These are phyloP conservation scores for Dallia pectoralis DNA, from an alignment of 2,797 vertebrate genomes.

Conservation along the genomic window DNA sequence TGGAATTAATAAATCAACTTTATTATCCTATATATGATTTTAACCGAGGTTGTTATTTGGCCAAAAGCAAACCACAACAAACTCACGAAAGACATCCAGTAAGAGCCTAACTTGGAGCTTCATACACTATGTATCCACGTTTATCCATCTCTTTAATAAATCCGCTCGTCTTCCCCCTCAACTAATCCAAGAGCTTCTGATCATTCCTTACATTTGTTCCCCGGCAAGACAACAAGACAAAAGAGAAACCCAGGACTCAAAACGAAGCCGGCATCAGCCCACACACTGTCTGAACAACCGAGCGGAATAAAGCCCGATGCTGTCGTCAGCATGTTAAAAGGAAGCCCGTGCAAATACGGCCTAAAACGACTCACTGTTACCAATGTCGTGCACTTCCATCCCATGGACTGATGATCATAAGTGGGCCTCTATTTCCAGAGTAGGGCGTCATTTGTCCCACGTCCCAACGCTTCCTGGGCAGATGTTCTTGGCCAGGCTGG, in stretches of 20 bases:
- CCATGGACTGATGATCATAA: background rate
- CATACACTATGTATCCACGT: background rate
- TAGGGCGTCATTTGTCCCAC: conserved; percentile 2
- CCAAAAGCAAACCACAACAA: background rate
- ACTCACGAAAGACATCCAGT: background rate
- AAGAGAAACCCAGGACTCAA: background rate
- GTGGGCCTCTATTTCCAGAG: background rate
- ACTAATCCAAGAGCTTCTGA: background rate
- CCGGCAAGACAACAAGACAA: background rate
- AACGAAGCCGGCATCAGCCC: background rate
- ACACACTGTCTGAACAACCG: background rate
- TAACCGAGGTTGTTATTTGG: background rate
- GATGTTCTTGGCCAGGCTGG: conserved; percentile 68
- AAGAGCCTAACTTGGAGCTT: background rate
- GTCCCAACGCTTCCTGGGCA: conserved; percentile 36
- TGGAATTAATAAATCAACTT: no score
- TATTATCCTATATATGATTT: no score
- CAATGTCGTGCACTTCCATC: background rate
- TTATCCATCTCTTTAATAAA: background rate
- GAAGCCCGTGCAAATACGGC: conserved; percentile 16
- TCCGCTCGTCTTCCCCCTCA: background rate
- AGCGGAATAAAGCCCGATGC: conserved; percentile 36
- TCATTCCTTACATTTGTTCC: background rate
- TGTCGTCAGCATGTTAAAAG: conserved; percentile 62
- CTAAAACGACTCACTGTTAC: conserved; percentile 36